phyloP scores from a whole-genome alignment of 1,140 invertebrate species.

The Drosophila sproati region DNA sequence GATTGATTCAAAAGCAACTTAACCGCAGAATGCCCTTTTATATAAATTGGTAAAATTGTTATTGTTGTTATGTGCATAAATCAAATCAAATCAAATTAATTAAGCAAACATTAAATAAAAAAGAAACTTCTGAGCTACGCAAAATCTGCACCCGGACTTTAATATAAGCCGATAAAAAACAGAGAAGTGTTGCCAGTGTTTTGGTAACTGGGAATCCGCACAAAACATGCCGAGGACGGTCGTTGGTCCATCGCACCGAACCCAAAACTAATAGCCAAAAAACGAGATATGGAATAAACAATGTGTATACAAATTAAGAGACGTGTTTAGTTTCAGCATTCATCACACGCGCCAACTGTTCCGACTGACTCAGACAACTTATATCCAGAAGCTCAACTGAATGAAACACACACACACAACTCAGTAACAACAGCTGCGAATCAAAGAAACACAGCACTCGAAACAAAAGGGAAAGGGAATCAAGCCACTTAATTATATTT shows the following conservation, averaged over 20 bases:
- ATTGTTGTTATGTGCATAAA: conserved; percentile 38
- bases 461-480: conserved; percentile 59
- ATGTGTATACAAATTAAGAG: conserved; percentile 19
- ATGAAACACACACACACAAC: background rate
- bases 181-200: conserved; percentile 51
- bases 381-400: conserved; percentile 25
- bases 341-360: conserved; percentile 19
- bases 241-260: conserved; percentile 53
- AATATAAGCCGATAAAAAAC: conserved; percentile 3
- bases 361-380: conserved; percentile 6
- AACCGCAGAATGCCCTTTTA: conserved; percentile 54
- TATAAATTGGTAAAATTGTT: conserved; percentile 23
- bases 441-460: conserved; percentile 5
- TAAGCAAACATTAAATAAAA: conserved; percentile 32
- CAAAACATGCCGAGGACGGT: conserved; percentile 66
- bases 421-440: background rate
- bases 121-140: conserved; percentile 58
- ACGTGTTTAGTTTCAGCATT: conserved; percentile 25
- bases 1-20: background rate
- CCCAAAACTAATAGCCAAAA: conserved; percentile 13
- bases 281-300: conserved; percentile 2
- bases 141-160: conserved; percentile 52
- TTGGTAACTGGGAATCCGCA: conserved; percentile 45
- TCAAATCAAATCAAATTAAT: conserved; percentile 51
- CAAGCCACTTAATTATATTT: conserved; percentile 3